A percentile compares a stretch with the other conserved stretches of the same genome.
Conservation (phyloP, 1,140 invertebrate genomes). For the Coenobita brevimanus region DNA sequence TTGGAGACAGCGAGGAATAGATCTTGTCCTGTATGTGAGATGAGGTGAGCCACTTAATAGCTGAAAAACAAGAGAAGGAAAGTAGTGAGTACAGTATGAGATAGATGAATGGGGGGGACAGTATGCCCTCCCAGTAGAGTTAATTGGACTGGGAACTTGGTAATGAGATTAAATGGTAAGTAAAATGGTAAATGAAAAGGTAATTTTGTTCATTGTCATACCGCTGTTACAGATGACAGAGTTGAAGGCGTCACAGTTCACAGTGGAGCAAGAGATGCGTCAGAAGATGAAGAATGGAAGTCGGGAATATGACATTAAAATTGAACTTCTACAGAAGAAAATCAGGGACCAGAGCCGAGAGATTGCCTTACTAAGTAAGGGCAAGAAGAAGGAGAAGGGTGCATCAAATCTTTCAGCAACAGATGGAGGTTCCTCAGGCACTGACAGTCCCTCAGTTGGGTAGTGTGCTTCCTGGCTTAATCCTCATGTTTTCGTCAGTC, state of each 20-base stretch:
- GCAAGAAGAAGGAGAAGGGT: slow-evolving; percentile 70
- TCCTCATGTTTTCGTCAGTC: too few species aligned
- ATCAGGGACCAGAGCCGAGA: slow-evolving; percentile 77
- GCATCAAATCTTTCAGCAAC: slow-evolving; percentile 39
- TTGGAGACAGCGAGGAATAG: too few species aligned
- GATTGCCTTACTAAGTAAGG: slow-evolving; percentile 73
- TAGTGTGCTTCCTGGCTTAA: too few species aligned
- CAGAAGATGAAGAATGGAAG: slow-evolving; percentile 88
- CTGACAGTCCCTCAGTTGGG: slow-evolving; percentile 59
- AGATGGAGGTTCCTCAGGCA: slow-evolving; percentile 57
- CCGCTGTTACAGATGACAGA: slow-evolving; percentile 89
- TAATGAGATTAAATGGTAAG: not conserved
- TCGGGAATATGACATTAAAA: slow-evolving; percentile 86
- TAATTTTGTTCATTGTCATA: not conserved
- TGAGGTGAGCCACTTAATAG: too few species aligned
- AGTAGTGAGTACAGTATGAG: too few species aligned
- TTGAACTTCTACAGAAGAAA: slow-evolving; percentile 84
- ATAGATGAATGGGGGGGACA: too few species aligned
- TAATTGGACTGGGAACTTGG: too few species aligned
- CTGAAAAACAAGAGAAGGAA: too few species aligned
- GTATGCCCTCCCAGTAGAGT: too few species aligned
- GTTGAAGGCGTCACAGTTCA: slow-evolving; percentile 92
- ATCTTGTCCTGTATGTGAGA: too few species aligned
- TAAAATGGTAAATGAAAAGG: not conserved
- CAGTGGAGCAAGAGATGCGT: slow-evolving; percentile 87